Conservation (phyloP, 2,113 vertebrate species). For the Crotalus viridis region DNA sequence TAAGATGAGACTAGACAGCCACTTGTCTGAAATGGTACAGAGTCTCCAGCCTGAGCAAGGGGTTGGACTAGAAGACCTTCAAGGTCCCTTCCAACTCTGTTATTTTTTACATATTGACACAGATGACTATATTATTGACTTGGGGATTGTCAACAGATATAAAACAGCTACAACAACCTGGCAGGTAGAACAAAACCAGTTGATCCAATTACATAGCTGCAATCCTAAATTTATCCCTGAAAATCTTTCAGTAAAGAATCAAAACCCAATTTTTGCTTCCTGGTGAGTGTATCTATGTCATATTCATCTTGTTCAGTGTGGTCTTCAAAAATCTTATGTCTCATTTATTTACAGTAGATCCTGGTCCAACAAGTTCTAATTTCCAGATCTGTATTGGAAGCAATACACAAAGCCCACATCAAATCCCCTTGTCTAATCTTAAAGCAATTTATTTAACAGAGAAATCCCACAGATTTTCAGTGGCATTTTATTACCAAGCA, state of each 20-base stretch:
- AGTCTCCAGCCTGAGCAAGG: background rate
- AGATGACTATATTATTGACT: background rate
- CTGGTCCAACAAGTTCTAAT: background rate
- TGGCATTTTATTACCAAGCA: background rate
- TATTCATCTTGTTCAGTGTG: background rate
- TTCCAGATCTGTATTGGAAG: background rate
- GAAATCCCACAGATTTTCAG: background rate
- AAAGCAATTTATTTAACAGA: background rate
- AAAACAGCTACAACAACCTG: background rate
- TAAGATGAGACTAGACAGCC: background rate
- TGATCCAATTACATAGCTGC: background rate
- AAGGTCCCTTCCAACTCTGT: background rate
- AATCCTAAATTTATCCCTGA: background rate
- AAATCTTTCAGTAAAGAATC: background rate
- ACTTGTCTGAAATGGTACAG: background rate
- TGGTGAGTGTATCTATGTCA: background rate
- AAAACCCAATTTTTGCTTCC: background rate
- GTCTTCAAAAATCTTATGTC: background rate
- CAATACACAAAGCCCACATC: background rate
- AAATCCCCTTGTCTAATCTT: background rate
- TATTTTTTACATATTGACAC: fast-evolving
- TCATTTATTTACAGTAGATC: background rate
- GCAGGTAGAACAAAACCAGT: background rate
- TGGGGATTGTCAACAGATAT: background rate
- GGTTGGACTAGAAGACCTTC: background rate